Evolutionary conservation across 2,888 invertebrate genomes (phyloP).

Genomic region (Byasa hedistus): DNA sequence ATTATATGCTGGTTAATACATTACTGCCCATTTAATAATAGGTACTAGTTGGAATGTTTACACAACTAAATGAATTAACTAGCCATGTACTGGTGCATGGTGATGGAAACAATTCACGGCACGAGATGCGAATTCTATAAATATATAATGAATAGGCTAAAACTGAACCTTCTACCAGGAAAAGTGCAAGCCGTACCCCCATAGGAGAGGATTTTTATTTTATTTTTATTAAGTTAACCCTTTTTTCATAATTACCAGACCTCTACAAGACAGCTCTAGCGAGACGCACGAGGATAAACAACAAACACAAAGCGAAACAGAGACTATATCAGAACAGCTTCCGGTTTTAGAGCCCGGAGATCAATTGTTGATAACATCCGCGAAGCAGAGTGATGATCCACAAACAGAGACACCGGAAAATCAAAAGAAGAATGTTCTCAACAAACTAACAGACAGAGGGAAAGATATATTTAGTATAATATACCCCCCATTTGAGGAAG

Average conservation of each 20-base stretch:
- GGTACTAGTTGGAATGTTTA: too few species aligned
- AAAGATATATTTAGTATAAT: slow-evolving; percentile 73
- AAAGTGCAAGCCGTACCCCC: too few species aligned
- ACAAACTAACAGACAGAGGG: slow-evolving; percentile 69
- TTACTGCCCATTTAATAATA: too few species aligned
- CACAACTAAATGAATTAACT: too few species aligned
- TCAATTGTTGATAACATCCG: slow-evolving; percentile 76
- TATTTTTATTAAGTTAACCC: too few species aligned
- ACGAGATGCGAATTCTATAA: too few species aligned
- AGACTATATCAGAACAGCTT: slow-evolving; percentile 52
- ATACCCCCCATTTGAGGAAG: slow-evolving; percentile 69
- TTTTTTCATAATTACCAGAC: slow-evolving; percentile 16
- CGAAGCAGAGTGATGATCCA: slow-evolving; percentile 40
- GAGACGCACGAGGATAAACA: slow-evolving; percentile 35
- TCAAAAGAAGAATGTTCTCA: slow-evolving; percentile 64
- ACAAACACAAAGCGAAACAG: slow-evolving; percentile 37
- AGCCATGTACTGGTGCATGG: too few species aligned
- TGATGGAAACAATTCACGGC: too few species aligned
- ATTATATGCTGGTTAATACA: too few species aligned
- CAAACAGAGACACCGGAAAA: slow-evolving; percentile 51
- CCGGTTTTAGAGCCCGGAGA: slow-evolving; percentile 83
- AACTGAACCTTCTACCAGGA: too few species aligned
- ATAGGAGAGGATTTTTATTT: too few species aligned
- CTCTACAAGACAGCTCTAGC: slow-evolving; percentile 19
- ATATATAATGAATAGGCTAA: too few species aligned